Evolutionary conservation across 2,113 vertebrate species (phyloP).

Genomic region (Bufo bufo): DNA sequence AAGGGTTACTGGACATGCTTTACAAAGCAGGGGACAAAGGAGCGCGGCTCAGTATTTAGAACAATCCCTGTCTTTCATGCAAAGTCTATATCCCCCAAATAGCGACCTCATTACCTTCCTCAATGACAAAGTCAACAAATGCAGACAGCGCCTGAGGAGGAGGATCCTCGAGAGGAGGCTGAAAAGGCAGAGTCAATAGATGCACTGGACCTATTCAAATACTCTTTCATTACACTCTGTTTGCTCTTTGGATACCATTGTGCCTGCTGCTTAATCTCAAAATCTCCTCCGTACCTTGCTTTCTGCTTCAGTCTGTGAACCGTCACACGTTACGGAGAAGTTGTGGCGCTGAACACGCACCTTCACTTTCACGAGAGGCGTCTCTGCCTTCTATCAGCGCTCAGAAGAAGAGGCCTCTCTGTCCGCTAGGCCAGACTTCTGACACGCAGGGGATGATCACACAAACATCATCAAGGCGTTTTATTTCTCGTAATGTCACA

Average conservation of each 20-base stretch:
- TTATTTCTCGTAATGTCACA: no score
- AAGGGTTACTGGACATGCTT: neutral
- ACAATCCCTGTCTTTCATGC: conserved; percentile 22
- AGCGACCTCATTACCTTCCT: conserved; percentile 39
- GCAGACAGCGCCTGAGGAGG: conserved; percentile 21
- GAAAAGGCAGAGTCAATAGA: conserved; percentile 45
- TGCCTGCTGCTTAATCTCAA: conserved; percentile 11
- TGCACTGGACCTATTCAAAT: conserved; percentile 33
- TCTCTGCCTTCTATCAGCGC: no score
- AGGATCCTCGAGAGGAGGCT: neutral
- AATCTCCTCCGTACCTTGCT: neutral
- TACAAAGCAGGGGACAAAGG: neutral
- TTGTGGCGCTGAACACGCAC: neutral
- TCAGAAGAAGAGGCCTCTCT: neutral
- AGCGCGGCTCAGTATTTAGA: neutral
- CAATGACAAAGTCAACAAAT: conserved; percentile 48
- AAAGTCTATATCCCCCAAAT: conserved; percentile 12
- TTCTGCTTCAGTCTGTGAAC: neutral
- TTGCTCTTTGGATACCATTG: conserved; percentile 23
- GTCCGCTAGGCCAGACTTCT: neutral
- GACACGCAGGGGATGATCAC: neutral
- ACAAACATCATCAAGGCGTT: neutral
- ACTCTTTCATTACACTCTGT: conserved; percentile 27
- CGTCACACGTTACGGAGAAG: neutral
- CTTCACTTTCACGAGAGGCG: neutral